A percentile compares a stretch with the other conserved stretches of the same genome.
phyloP scores from a whole-genome alignment of 2,888 invertebrate species.

The Standfussiana lucernea region DNA sequence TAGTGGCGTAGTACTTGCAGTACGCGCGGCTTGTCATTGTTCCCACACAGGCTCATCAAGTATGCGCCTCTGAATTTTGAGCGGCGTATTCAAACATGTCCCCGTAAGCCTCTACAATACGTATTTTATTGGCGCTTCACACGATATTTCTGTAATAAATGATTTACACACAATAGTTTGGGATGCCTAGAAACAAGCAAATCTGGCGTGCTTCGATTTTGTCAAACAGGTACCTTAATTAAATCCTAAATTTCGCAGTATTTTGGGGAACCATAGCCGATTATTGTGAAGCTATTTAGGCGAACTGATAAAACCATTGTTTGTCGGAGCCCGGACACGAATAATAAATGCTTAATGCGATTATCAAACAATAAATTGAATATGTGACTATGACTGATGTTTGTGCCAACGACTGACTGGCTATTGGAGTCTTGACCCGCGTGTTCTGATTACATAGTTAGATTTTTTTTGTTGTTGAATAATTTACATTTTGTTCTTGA shows the following conservation, averaged over 20 bases:
- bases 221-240: not conserved
- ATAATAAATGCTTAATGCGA: not conserved
- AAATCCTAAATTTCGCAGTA: not conserved
- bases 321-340: not conserved
- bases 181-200: constrained; percentile 31
- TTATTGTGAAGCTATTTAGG: not conserved
- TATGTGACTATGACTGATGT: not conserved
- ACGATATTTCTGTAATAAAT: constrained; percentile 60
- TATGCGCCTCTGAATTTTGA: constrained; percentile 81
- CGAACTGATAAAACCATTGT: not conserved
- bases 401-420: not conserved
- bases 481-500: not conserved
- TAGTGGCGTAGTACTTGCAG: constrained; percentile 46
- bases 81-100: constrained; percentile 76
- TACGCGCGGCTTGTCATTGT: constrained; percentile 64
- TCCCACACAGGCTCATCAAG: constrained; percentile 80
- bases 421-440: not conserved
- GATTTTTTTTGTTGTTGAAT: not conserved
- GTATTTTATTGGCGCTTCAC: constrained; percentile 69
- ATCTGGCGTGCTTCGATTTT: not conserved
- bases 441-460: not conserved
- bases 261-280: not conserved
- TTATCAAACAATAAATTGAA: not conserved
- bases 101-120: constrained; percentile 75
- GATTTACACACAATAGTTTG: constrained; percentile 38